Evolutionary conservation across 2,113 vertebrate species (phyloP).

Genomic region (Sterrhoptilus dennistouni): DNA sequence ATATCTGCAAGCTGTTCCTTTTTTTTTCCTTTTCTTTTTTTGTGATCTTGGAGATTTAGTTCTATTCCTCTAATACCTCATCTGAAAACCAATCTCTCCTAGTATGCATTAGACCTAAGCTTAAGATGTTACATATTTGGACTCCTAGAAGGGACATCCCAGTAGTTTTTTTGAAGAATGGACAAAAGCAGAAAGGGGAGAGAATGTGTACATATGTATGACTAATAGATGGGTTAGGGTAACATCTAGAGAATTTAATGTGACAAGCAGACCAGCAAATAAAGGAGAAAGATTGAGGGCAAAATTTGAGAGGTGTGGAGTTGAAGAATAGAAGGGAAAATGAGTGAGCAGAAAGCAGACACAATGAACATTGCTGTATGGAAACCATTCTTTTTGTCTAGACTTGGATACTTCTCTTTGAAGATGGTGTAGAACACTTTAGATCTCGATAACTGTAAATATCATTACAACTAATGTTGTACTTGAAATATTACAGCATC

Average conservation of each 20-base stretch:
- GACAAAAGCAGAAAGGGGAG: neutral
- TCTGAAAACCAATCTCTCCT: neutral
- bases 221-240: neutral
- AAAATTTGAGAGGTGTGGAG: neutral
- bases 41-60: neutral
- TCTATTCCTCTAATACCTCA: neutral
- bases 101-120: neutral
- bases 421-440: neutral
- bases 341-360: neutral
- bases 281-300: neutral
- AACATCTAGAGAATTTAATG: neutral
- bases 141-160: neutral
- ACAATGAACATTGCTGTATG: neutral
- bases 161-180: neutral
- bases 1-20: neutral
- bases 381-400: neutral
- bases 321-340: neutral
- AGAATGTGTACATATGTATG: rapidly evolving
- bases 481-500: neutral
- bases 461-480: neutral
- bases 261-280: neutral
- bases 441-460: neutral
- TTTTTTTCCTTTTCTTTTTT: neutral
- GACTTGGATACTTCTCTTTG: neutral
- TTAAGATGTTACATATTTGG: neutral